Evolutionary conservation across 2,113 vertebrate species (phyloP).

Genomic region (Pelusios castaneus): DNA sequence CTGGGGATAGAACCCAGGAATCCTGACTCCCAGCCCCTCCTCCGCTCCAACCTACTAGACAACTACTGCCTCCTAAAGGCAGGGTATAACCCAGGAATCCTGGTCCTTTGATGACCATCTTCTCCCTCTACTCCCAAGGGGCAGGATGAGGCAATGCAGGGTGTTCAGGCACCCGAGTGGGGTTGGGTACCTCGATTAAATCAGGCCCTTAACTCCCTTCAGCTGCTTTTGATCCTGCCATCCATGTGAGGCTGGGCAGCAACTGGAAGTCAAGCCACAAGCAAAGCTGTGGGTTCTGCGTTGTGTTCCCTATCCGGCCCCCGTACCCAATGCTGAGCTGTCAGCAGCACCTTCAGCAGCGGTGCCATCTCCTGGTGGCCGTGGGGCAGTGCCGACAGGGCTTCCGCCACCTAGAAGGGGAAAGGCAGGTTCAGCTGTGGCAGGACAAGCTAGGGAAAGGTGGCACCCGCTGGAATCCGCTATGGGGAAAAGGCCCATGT

Average conservation of each 20-base stretch:
- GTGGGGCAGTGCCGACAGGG: constrained; percentile 50
- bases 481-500: not conserved
- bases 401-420: constrained; percentile 33
- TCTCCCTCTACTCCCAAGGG: not conserved
- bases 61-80: not conserved
- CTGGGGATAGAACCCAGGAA: not conserved
- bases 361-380: constrained; percentile 64
- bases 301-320: not conserved
- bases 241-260: too few species aligned
- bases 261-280: not conserved
- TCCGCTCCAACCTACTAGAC: too few species aligned
- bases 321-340: constrained; percentile 82
- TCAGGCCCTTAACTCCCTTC: not conserved
- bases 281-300: too few species aligned
- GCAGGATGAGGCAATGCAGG: too few species aligned
- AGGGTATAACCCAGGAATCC: not conserved
- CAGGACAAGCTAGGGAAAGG: not conserved
- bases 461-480: not conserved
- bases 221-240: not conserved
- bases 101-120: not conserved
- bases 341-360: constrained; percentile 77
- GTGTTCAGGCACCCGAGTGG: not conserved
- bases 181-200: not conserved
- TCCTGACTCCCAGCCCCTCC: not conserved
- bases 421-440: not conserved